Evolutionary conservation across 2,113 vertebrate species (phyloP), one percentile per base, ranked within the genome.

Genomic region (Petromus typicus): DNA sequence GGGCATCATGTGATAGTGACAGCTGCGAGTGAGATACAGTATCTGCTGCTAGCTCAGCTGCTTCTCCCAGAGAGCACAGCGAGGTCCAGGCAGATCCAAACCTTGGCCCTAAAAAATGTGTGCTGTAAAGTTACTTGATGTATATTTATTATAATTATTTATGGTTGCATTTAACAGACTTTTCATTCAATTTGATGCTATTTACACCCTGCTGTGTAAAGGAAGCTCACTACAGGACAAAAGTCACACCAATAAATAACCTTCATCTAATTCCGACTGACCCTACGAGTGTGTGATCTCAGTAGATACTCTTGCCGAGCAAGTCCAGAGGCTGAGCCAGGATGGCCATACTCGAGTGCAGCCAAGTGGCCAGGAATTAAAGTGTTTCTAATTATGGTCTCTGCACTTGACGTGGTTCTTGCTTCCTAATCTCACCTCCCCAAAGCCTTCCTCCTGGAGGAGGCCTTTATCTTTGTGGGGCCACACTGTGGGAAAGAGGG

Each of bases 81-180:
- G 45, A 90, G 96, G 97, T 56, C 96, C 98, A 97, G 97, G 98
- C 98, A 92, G 96, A 96, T 97, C 98, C 93, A 97, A 98, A 91
- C 97, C 98, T 97, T 95, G 98, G 98, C 98, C 98, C 99, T 98
- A 93, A 94, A 97, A 98, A 97, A 93, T 25, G 97, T 97, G 98
- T 99, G 99, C 99, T 99, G 99, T 99, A 98, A 98, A 99, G 99
- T 99, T 99, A 99, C 98, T 99, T 98, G 99, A 98, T 98, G 97
- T 97, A 96, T 99, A 99, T 99, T 99, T 99, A 99, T 99, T 99
- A 99, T 98, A 98, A 98, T 99, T 99, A 99, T 99, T 99, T 99
- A 99, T 99, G 99, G 98, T 99, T 99, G 99, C 99, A 99, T 99
- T 99, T 99, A 99, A 99, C 98, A 98, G 98, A 99, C 98, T 99